Percentiles rank a stretch among this genome's conserved stretches.
Evolutionary conservation across 2,113 vertebrate species (phyloP).

Genomic region (Hoplias malabaricus): DNA sequence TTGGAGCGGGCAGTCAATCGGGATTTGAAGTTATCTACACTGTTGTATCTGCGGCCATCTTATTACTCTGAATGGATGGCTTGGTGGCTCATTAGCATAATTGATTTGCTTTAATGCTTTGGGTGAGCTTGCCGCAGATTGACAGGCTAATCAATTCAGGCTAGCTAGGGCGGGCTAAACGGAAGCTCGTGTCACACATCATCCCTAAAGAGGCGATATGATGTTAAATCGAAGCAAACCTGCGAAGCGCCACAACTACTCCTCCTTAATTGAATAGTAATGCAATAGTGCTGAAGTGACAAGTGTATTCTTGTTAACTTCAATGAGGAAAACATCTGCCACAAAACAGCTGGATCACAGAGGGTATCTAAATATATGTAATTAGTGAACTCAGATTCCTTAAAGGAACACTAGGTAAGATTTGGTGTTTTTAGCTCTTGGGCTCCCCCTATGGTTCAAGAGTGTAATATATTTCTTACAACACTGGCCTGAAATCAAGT

Average conservation of each 20-base stretch:
- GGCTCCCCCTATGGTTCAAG: no score
- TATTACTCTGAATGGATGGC: slow-evolving; percentile 7
- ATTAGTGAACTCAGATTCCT: no score
- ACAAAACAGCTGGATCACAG: slow-evolving; percentile 21
- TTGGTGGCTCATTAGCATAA: slow-evolving; percentile 9
- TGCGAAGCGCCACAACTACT: background rate
- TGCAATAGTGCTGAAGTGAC: slow-evolving; percentile 19
- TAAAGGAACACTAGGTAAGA: no score
- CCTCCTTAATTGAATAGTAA: slow-evolving; percentile 37
- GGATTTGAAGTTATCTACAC: slow-evolving; percentile 9
- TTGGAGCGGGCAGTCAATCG: background rate
- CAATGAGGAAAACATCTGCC: slow-evolving; percentile 17
- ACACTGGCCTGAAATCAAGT: no score
- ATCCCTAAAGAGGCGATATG: slow-evolving; percentile 22
- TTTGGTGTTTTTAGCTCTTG: no score
- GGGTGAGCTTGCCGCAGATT: slow-evolving; percentile 16
- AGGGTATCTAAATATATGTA: no score
- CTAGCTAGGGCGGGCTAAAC: slow-evolving; percentile 11
- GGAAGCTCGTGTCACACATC: slow-evolving; percentile 27
- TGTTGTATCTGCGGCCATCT: slow-evolving; percentile 15
- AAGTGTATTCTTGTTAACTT: slow-evolving; percentile 18
- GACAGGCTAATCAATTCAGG: slow-evolving; percentile 43
- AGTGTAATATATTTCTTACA: no score
- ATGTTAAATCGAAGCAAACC: slow-evolving; percentile 38
- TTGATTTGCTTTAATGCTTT: slow-evolving; percentile 34